Base-by-base conservation (phyloP, 2,888 invertebrate genomes). In the Lepidocyrtoides sp. region DNA sequence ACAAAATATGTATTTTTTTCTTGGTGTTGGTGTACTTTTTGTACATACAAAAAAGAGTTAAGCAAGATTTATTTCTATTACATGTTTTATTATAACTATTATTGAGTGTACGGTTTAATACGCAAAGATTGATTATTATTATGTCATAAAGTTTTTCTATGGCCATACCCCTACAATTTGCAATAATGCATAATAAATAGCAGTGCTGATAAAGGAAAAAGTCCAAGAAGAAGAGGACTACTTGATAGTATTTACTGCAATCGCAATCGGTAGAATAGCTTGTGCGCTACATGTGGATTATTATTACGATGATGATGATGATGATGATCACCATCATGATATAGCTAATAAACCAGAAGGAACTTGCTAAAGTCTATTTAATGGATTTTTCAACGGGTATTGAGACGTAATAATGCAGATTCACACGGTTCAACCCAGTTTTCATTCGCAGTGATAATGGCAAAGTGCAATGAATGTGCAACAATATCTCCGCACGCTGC, bases 391-490 rank as follows among this genome's bases (percentile, higher is more conserved):
- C 10, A 32, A 77, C 75, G 82, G 81, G 86, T 75, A 82, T 81
- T 82, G 60, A 72, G 72, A 57, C 89, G 72, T 89, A 82, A 86
- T 91, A 89, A 60, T 63, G 83, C 54, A 63, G 86, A 82, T 91
- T 91, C 91, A 87, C 91, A 91, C 91, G 91, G 91, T 91, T 91
- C 83, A 91, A 91, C 91, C 91, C 83, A 91, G 83, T 83, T 91
- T 66, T 87, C 41, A 44, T 48, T 26, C 83, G 48, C 32, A 63
- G 26, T 44, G 7, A 44, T 63, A 63, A 82, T 63, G 79, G 17
- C 20, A 2, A 41, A 81, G 81, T 81, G 69, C 89, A 89, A 89
- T 83, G 75, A 57, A 84, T 89, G 75, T 44, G 75, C 51, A 63
- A 82, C 60, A 82, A 44, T 44, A 57, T 60, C 57, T 36, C 41